Evolutionary conservation across 2,113 vertebrate genomes (phyloP).

Genomic region (Semicossyphus pulcher): DNA sequence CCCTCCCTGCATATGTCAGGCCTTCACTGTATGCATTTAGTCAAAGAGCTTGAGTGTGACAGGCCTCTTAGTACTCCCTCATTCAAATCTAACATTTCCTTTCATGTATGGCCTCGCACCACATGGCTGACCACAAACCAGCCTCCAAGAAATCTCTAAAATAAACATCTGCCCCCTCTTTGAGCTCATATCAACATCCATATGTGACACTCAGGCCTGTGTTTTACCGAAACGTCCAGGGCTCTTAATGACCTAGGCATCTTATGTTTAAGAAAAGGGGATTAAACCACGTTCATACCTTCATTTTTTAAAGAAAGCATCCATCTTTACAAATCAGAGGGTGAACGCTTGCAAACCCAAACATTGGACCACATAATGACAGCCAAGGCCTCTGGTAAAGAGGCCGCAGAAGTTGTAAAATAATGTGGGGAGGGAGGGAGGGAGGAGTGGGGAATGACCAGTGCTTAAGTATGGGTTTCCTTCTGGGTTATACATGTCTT

Average conservation of each 20-base stretch:
- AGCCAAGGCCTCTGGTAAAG: constrained; percentile 74
- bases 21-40: constrained; percentile 3
- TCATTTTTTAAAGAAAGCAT: constrained; percentile 60
- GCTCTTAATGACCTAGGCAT: constrained; percentile 60
- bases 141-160: constrained; percentile 77
- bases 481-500: constrained; percentile 64
- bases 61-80: constrained; percentile 59
- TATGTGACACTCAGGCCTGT: constrained; percentile 57
- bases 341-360: constrained; percentile 72
- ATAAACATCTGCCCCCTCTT: constrained; percentile 80
- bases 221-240: constrained; percentile 38
- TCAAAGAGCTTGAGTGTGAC: constrained; percentile 38
- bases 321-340: constrained; percentile 76
- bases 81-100: constrained; percentile 73
- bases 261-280: constrained; percentile 64
- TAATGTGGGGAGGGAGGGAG: constrained; percentile 41
- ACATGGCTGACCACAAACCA: constrained; percentile 80
- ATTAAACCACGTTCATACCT: constrained; percentile 71
- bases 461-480: constrained; percentile 74
- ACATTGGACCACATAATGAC: constrained; percentile 80
- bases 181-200: constrained; percentile 65
- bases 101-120: constrained; percentile 77
- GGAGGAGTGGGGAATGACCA: constrained; percentile 59
- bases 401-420: constrained; percentile 76
- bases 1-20: constrained; percentile 2